phyloP scores from a whole-genome alignment of 2,888 invertebrate species.

The Margaritifera margaritifera region DNA sequence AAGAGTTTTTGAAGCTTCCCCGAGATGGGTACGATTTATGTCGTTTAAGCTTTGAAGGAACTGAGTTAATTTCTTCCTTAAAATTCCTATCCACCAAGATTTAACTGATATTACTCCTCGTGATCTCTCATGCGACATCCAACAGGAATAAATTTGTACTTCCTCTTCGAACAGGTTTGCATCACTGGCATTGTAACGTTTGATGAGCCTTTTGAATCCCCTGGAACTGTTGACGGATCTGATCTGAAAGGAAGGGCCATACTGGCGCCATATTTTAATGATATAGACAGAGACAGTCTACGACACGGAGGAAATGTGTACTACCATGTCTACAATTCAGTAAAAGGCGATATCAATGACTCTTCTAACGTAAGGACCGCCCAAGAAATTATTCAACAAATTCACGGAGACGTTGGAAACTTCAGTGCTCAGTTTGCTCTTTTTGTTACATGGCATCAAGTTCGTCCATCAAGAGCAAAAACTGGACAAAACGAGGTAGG shows the following conservation, averaged over 20 bases:
- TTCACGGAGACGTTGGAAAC: not conserved
- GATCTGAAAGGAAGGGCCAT: not conserved
- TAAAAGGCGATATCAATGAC: not conserved
- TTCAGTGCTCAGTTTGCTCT: constrained; percentile 9
- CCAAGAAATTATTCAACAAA: not conserved
- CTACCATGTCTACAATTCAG: not conserved
- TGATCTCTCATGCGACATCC: too few species aligned
- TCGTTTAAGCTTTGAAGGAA: too few species aligned
- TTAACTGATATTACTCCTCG: too few species aligned
- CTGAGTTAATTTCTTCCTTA: too few species aligned
- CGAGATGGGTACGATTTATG: too few species aligned
- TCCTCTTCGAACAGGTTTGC: constrained; percentile 4
- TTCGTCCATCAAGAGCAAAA: constrained; percentile 1
- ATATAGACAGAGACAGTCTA: not conserved
- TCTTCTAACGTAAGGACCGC: constrained; percentile 3
- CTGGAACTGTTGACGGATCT: not conserved
- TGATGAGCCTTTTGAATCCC: not conserved
- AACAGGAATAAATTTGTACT: not conserved
- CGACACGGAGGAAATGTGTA: constrained; percentile 3
- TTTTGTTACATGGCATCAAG: constrained; percentile 11
- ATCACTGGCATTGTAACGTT: constrained; percentile 4
- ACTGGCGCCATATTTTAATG: constrained; percentile 9
- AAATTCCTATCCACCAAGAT: too few species aligned
- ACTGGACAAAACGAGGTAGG: constrained; percentile 3
- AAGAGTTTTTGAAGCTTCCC: too few species aligned